phyloP scores from a whole-genome alignment of 1,140 invertebrate species.

The Phymorhynchus buccinoides region DNA sequence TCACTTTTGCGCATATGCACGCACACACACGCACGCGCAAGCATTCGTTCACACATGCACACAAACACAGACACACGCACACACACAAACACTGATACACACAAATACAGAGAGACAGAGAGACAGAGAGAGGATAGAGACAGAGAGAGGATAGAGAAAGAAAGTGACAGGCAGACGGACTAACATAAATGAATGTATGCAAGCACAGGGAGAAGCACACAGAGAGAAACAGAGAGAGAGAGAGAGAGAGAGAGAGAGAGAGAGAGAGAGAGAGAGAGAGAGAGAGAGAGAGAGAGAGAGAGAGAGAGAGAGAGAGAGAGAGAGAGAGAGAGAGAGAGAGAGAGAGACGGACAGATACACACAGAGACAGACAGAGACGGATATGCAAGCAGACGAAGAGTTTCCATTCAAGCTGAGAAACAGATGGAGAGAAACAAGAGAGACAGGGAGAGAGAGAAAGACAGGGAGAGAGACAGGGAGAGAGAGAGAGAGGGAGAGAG shows the following conservation, averaged over 20 bases:
- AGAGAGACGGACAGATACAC: too few species aligned
- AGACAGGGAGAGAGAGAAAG: not conserved
- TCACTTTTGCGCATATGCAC: too few species aligned
- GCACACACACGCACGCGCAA: too few species aligned
- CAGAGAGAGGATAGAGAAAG: not conserved
- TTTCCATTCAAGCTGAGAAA: not conserved
- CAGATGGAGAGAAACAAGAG: not conserved
- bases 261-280: not conserved
- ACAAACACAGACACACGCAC: too few species aligned
- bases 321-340: not conserved
- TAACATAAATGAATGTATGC: not conserved
- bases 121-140: constrained; percentile 18
- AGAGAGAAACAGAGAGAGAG: not conserved
- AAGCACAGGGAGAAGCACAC: not conserved
- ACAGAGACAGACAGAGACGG: too few species aligned
- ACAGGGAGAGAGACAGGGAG: not conserved
- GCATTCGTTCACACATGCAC: too few species aligned
- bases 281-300: not conserved
- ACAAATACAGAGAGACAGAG: not conserved
- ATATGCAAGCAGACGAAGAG: not conserved
- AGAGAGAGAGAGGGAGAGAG: not conserved
- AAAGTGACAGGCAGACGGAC: not conserved
- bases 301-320: not conserved
- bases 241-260: constrained; percentile 1
- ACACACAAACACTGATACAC: too few species aligned